phyloP scores from a whole-genome alignment of 1,140 invertebrate species.

The Trichogramma pretiosum region DNA sequence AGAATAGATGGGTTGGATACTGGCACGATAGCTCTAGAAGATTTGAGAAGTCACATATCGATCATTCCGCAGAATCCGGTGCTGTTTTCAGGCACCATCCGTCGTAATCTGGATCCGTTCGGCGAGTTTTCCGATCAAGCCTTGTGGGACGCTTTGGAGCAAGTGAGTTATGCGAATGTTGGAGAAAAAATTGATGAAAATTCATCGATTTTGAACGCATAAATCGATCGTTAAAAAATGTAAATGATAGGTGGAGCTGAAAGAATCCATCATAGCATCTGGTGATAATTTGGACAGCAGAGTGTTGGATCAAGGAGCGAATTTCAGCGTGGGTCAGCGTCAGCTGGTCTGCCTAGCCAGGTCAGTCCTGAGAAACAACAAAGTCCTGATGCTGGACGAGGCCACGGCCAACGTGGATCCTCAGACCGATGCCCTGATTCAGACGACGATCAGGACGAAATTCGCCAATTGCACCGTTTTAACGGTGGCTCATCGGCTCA shows the following conservation, averaged over 20 bases:
- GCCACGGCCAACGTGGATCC: conserved; percentile 69
- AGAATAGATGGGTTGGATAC: conserved; percentile 58
- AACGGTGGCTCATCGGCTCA: conserved; percentile 57
- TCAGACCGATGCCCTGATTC: conserved; percentile 46
- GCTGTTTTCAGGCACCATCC: conserved; percentile 52
- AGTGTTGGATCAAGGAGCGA: conserved; percentile 54
- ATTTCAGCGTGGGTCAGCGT: conserved; percentile 60
- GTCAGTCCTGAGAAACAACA: conserved; percentile 56
- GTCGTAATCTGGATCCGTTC: conserved; percentile 57
- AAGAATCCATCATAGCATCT: conserved; percentile 28
- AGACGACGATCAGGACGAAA: conserved; percentile 43
- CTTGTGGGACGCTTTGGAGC: conserved; percentile 60
- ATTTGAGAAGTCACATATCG: conserved; percentile 51
- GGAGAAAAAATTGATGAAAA: too few species aligned
- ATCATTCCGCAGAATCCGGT: conserved; percentile 66
- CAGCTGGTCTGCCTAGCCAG: conserved; percentile 63
- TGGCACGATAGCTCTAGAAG: conserved; percentile 51
- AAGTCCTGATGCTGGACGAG: conserved; percentile 65
- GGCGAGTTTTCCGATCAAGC: conserved; percentile 48
- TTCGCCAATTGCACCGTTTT: conserved; percentile 50
- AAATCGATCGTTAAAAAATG: neutral
- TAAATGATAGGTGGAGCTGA: conserved; percentile 44
- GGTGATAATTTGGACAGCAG: conserved; percentile 43
- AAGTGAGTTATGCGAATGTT: too few species aligned
- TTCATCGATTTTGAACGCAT: too few species aligned